These are phyloP conservation scores for Lepus oiostolus DNA, from an alignment of 2,797 vertebrate species.

Conservation along the genomic window DNA sequence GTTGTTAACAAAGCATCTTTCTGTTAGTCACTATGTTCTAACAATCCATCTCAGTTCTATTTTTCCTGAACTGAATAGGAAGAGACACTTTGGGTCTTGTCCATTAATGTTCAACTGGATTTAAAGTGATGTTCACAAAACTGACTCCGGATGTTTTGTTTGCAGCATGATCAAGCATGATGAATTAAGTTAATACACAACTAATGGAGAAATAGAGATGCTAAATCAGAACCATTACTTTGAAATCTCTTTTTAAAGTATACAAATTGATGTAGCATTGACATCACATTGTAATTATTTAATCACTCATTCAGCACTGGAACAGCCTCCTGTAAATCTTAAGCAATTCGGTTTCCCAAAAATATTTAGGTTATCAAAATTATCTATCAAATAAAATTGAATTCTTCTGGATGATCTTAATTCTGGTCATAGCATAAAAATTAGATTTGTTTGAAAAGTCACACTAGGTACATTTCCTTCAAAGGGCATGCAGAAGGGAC, in stretches of 20 bases:
- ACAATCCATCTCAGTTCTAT: not conserved
- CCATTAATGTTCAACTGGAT: not conserved
- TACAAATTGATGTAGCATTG: not conserved
- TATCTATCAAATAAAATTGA: constrained; percentile 1
- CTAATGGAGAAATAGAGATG: not conserved
- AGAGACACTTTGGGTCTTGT: not conserved
- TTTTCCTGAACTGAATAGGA: not conserved
- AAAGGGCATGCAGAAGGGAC: not conserved
- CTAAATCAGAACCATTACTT: not conserved
- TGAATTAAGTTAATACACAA: not conserved
- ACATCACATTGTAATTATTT: not conserved
- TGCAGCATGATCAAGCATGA: not conserved
- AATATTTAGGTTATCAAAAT: not conserved
- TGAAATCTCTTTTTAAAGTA: not conserved
- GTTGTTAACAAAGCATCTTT: not conserved
- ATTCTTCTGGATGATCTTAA: not conserved
- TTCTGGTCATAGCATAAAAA: not conserved
- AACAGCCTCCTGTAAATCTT: not conserved
- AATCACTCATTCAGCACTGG: not conserved
- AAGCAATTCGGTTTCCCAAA: not conserved
- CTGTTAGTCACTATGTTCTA: not conserved
- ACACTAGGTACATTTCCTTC: not conserved
- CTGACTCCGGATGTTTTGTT: not conserved
- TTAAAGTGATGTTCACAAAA: constrained; percentile 27
- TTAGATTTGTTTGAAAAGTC: constrained; percentile 14